These are phyloP conservation scores for Pimephales promelas DNA, from an alignment of 2,113 vertebrate species.

Conservation along the genomic window DNA sequence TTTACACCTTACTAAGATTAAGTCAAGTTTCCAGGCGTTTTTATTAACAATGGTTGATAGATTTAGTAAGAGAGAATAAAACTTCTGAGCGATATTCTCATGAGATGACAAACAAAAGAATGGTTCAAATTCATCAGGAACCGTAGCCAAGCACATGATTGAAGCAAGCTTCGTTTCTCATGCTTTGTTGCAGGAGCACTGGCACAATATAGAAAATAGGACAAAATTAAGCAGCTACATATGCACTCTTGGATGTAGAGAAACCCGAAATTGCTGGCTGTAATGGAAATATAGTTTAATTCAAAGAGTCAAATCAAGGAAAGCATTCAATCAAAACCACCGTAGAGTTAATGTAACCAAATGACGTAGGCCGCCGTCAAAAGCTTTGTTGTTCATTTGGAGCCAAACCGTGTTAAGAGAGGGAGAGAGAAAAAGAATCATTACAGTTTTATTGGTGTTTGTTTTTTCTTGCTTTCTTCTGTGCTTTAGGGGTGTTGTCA, in stretches of 20 bases:
- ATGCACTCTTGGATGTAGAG: conserved; percentile 56
- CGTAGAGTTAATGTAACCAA: conserved; percentile 59
- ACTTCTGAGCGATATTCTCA: conserved; percentile 20
- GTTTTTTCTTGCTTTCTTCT: conserved; percentile 54
- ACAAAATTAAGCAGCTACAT: conserved; percentile 57
- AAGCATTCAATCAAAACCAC: conserved; percentile 66
- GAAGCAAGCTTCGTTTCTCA: conserved; percentile 18
- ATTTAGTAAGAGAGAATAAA: neutral
- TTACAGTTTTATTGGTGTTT: conserved; percentile 66
- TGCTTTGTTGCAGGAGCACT: neutral
- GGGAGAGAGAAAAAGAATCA: conserved; percentile 53
- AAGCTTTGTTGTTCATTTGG: conserved; percentile 64
- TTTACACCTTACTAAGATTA: neutral
- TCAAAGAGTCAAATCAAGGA: conserved; percentile 63
- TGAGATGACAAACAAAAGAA: conserved; percentile 36
- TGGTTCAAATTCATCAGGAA: conserved; percentile 21
- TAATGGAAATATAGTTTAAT: conserved; percentile 62
- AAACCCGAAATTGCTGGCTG: conserved; percentile 63
- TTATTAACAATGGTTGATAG: neutral
- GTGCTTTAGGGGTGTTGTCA: conserved; percentile 62
- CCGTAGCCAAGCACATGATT: conserved; percentile 24
- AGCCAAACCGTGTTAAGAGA: conserved; percentile 56
- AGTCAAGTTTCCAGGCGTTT: neutral
- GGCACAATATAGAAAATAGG: conserved; percentile 55
- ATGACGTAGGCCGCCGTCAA: conserved; percentile 50